Evolutionary conservation across 2,113 vertebrate species (phyloP), one percentile per base, ranked within the genome.

Genomic region (Agelaius phoeniceus): DNA sequence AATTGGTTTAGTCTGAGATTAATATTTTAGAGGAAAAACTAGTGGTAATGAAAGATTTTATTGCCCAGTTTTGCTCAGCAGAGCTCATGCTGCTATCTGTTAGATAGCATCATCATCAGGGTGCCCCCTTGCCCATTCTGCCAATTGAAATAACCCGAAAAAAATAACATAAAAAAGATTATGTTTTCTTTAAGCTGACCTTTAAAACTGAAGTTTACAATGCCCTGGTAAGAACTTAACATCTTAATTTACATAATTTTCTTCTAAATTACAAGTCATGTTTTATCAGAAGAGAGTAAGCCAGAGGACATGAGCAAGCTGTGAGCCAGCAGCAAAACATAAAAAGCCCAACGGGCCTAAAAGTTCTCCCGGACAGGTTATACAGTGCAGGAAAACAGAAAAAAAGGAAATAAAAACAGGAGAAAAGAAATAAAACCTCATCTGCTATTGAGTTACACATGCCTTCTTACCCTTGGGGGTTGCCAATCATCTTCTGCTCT

Each of bases 121-220:
- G 48, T 67, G 54, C n/a, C 57, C n/a, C 43, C 19, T 63, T 44
- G 58, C 68, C 72, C 48, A 52, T 68, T 72, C 79, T 84, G 72
- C 39, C 68, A 66, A 76, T 76, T 75, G 51, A 91, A 95, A 93
- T 96, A 51, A 84, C 61, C 54, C 75, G 2, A 91, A 95, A 96
- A 93, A 51, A 87, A 89, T 46, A 37, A 84, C 68, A 83, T 96
- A 86, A 92, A 89, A 91, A 62, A 81, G 68, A 96, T 87, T 80
- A 88, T 73, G 62, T 87, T 63, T 59, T 30, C 87, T 87, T 77
- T 69, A 91, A 88, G 46, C 8, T 90, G 74, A 97, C 96, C 94
- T 97, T 94, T 97, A 96, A 95, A 95, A 87, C 39, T 87, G 76
- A 96, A 94, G 86, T 96, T 86, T 94, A 28, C 28, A 88, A 79